Evolutionary conservation across 2,797 vertebrate species (phyloP).

Genomic region (Sardinella longiceps): DNA sequence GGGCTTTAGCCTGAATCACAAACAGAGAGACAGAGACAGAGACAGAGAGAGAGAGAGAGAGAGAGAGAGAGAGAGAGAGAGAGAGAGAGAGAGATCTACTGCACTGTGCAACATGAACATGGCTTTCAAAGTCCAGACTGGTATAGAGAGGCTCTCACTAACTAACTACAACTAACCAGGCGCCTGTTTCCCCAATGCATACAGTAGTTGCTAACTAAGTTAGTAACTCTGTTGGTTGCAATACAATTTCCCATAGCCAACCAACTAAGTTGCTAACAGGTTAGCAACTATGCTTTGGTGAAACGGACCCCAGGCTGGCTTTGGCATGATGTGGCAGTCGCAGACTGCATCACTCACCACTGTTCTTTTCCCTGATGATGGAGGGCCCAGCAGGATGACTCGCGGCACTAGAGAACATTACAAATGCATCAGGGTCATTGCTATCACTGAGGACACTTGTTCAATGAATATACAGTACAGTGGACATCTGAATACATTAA

Average conservation of each 20-base stretch:
- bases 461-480: background rate
- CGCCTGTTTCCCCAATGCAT: no score
- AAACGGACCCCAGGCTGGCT: background rate
- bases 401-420: slow-evolving; percentile 76
- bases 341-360: slow-evolving; percentile 76
- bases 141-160: no score
- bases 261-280: no score
- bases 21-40: background rate
- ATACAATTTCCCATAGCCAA: no score
- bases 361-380: slow-evolving; percentile 86
- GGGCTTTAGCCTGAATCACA: slow-evolving; percentile 62
- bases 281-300: no score
- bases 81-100: no score
- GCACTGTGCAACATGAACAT: background rate
- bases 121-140: background rate
- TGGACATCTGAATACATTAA: background rate
- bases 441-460: background rate
- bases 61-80: no score
- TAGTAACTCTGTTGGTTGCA: no score
- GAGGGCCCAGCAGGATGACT: slow-evolving; percentile 85
- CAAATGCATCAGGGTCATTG: background rate
- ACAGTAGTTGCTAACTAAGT: background rate
- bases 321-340: background rate
- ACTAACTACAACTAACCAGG: no score
- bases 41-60: no score